These are phyloP conservation scores for Malurus melanocephalus DNA, from an alignment of 2,113 vertebrate species.

Conservation along the genomic window DNA sequence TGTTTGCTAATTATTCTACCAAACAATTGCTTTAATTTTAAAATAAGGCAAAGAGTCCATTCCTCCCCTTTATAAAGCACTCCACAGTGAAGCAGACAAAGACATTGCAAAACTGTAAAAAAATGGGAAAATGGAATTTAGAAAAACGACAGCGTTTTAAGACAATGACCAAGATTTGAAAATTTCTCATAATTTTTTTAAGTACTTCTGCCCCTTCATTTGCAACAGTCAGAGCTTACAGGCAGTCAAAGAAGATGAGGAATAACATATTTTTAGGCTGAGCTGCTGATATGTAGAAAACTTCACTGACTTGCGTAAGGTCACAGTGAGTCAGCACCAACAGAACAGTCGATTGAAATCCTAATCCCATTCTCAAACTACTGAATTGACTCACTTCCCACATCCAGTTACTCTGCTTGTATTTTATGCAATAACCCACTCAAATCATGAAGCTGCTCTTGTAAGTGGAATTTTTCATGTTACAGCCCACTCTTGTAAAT, in stretches of 20 bases:
- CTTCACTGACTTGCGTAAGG: not conserved
- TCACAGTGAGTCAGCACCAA: constrained; percentile 42
- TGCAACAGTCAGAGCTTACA: not conserved
- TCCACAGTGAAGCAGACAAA: not conserved
- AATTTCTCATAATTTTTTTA: not conserved
- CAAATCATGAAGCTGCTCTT: not conserved
- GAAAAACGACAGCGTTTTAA: not conserved
- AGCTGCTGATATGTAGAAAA: not conserved
- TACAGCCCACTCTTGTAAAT: not conserved
- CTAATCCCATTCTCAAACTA: constrained; percentile 48
- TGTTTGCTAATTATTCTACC: not conserved
- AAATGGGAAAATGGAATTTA: not conserved
- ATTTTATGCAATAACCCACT: not conserved
- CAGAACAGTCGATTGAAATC: not conserved
- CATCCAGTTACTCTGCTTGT: not conserved
- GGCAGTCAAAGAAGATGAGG: not conserved
- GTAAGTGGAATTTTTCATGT: constrained; percentile 5
- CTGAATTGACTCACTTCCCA: constrained; percentile 45
- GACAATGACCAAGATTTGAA: not conserved
- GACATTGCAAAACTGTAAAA: not conserved
- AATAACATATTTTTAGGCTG: not conserved
- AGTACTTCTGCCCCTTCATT: not conserved
- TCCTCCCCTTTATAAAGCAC: not conserved
- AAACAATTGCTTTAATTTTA: not conserved
- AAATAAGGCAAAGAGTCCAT: not conserved